Evolutionary conservation across 2,888 invertebrate genomes (phyloP).

Genomic region (Dinocampus coccinellae): DNA sequence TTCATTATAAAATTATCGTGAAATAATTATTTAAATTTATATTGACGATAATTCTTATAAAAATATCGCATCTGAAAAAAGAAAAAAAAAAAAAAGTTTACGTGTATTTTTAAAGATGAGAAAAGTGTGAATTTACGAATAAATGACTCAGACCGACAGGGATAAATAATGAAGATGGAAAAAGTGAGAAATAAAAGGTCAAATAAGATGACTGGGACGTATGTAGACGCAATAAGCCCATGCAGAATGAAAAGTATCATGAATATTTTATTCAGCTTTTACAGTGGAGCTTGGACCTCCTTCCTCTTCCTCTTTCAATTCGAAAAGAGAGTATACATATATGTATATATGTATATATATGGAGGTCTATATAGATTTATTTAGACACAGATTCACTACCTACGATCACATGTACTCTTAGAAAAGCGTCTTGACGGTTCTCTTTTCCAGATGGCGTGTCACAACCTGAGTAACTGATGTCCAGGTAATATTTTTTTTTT

Average conservation of each 20-base stretch:
- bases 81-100: no score
- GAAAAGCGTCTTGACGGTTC: conserved; percentile 15
- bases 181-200: conserved; percentile 16
- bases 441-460: conserved; percentile 6
- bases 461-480: conserved; percentile 29
- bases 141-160: not conserved
- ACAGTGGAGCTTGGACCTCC: no score
- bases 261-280: conserved; percentile 42
- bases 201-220: conserved; percentile 36
- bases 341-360: conserved; percentile 8
- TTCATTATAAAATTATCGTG: no score
- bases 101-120: not conserved
- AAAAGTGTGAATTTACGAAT: not conserved
- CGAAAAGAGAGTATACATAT: conserved; percentile 18
- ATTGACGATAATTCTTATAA: no score
- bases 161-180: not conserved
- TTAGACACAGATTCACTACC: conserved; percentile 11
- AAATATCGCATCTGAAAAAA: no score
- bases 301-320: conserved; percentile 14
- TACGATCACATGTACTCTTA: conserved; percentile 15
- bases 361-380: conserved; percentile 8
- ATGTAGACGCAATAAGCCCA: conserved; percentile 45
- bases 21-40: no score
- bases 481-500: conserved; percentile 17
- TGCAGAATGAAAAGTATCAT: conserved; percentile 36